These are phyloP conservation scores for Nicator chloris DNA, from an alignment of 2,113 vertebrate genomes.

Conservation along the genomic window DNA sequence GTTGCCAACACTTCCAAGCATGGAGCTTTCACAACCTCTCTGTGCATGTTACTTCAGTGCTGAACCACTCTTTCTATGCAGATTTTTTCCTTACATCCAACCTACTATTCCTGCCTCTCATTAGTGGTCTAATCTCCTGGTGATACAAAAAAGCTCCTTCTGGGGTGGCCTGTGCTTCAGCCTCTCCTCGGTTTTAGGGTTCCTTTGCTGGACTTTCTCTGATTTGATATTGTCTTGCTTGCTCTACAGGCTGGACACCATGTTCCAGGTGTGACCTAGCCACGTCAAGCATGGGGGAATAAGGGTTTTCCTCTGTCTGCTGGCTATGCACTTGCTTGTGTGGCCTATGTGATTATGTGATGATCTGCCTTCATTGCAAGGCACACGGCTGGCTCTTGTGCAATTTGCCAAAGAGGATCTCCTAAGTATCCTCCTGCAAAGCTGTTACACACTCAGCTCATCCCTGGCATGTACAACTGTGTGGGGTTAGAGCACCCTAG, in stretches of 20 bases:
- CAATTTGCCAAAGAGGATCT: background rate
- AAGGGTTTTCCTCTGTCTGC: background rate
- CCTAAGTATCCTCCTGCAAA: background rate
- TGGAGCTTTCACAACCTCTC: background rate
- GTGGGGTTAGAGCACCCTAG: background rate
- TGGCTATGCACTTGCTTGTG: background rate
- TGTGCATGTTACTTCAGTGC: background rate
- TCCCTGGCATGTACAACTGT: background rate
- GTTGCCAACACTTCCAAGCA: background rate
- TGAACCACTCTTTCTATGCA: background rate
- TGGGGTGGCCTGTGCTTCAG: background rate
- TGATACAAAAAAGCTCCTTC: background rate
- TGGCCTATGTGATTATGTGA: background rate
- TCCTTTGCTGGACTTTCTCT: background rate
- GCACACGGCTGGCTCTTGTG: background rate
- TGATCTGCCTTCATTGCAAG: background rate
- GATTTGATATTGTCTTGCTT: background rate
- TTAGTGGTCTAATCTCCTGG: background rate
- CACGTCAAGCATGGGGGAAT: fast-evolving
- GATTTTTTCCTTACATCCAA: background rate
- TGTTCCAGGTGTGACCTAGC: background rate
- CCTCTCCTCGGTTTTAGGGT: background rate
- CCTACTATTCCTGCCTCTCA: background rate
- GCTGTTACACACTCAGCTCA: background rate
- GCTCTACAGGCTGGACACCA: background rate